Conservation (phyloP, 2,797 vertebrate species). For the Neosilurus hyrtlii region DNA sequence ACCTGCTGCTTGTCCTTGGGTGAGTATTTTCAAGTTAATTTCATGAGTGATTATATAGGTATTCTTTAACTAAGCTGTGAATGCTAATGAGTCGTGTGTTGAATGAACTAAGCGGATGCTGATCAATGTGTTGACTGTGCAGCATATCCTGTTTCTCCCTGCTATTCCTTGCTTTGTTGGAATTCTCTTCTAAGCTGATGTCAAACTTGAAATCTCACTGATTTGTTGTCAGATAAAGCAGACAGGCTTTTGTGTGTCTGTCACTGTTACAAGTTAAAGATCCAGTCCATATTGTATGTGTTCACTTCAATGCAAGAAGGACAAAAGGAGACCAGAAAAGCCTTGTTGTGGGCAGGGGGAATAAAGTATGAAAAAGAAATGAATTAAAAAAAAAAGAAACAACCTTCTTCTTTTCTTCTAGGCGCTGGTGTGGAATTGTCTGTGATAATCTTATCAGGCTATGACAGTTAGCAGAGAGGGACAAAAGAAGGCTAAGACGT, state of each 20-base stretch:
- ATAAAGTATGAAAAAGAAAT: slow-evolving; percentile 70
- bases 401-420: slow-evolving; percentile 37
- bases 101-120: slow-evolving; percentile 24
- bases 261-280: slow-evolving; percentile 72
- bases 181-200: slow-evolving; percentile 57
- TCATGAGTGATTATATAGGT: slow-evolving; percentile 15
- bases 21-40: slow-evolving; percentile 29
- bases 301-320: slow-evolving; percentile 72
- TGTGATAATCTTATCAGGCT: slow-evolving; percentile 87
- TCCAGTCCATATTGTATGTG: slow-evolving; percentile 78
- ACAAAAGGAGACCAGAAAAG: slow-evolving; percentile 78
- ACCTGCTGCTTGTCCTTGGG: slow-evolving; percentile 8
- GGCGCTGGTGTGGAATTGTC: slow-evolving; percentile 70
- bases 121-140: slow-evolving; percentile 22
- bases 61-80: slow-evolving; percentile 14
- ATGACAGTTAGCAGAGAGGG: slow-evolving; percentile 78
- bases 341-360: slow-evolving; percentile 75
- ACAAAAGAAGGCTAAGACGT: slow-evolving; percentile 76
- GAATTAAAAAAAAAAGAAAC: slow-evolving; percentile 57
- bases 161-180: slow-evolving; percentile 50
- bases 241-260: slow-evolving; percentile 64
- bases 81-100: slow-evolving; percentile 16
- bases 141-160: slow-evolving; percentile 42
- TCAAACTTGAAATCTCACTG: slow-evolving; percentile 73
- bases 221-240: slow-evolving; percentile 81